Conservation (phyloP, 1,140 invertebrate species). For the Himalopsyche phryganea region DNA sequence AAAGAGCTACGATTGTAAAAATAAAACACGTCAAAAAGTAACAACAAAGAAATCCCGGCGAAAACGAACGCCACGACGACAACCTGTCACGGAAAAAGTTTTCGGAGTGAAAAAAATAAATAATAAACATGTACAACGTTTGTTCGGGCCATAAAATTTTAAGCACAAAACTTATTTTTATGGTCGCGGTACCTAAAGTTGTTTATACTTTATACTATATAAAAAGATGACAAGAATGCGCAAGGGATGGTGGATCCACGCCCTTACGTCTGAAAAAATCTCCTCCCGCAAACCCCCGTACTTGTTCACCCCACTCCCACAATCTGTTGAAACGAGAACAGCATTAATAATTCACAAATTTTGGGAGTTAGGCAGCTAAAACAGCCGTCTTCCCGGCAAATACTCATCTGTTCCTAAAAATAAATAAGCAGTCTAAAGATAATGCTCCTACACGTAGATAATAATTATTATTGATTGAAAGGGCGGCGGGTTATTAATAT, state of each 20-base stretch:
- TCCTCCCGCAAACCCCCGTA: neutral
- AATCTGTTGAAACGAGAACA: constrained; percentile 5
- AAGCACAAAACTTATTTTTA: constrained; percentile 33
- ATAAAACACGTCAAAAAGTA: too few species aligned
- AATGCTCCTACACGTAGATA: neutral
- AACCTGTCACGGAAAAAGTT: constrained; percentile 8
- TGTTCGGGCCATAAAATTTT: constrained; percentile 32
- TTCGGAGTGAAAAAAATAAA: constrained; percentile 3
- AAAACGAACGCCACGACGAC: neutral
- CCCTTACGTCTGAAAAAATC: neutral
- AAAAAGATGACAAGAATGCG: constrained; percentile 15
- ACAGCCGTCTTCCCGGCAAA: neutral
- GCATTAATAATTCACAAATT: constrained; percentile 20
- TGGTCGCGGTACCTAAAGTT: constrained; percentile 25
- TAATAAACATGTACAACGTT: constrained; percentile 18
- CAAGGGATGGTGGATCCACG: constrained; percentile 5
- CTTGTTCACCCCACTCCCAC: too few species aligned
- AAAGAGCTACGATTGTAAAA: too few species aligned
- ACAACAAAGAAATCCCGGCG: too few species aligned
- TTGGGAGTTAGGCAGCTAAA: neutral
- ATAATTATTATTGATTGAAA: too few species aligned
- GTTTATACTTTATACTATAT: constrained; percentile 31
- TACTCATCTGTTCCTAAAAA: neutral
- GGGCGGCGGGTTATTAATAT: too few species aligned
- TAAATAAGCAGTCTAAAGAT: neutral